Conservation (phyloP, 2,113 vertebrate genomes). For the Bolborhynchus lineola region DNA sequence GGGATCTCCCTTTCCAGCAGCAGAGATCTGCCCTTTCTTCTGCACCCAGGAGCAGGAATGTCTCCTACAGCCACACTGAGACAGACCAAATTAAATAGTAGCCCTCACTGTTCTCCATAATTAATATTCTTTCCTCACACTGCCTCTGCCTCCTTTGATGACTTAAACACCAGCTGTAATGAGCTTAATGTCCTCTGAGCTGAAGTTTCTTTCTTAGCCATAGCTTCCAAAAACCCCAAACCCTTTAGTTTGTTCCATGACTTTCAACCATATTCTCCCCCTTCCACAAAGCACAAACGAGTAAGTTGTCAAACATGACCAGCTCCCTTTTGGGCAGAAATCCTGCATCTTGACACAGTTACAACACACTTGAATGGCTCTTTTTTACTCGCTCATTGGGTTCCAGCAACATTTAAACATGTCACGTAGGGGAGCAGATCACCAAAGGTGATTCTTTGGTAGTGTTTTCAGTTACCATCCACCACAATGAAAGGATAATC, state of each 20-base stretch:
- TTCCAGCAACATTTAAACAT: not conserved
- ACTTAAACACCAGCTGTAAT: not conserved
- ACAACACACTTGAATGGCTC: not conserved
- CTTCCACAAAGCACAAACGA: not conserved
- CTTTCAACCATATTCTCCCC: not conserved
- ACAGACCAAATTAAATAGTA: constrained; percentile 3
- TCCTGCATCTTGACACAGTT: not conserved
- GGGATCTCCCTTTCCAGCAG: not conserved
- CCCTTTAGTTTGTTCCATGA: not conserved
- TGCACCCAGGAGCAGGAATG: not conserved
- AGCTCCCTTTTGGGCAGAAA: not conserved
- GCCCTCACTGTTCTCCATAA: not conserved
- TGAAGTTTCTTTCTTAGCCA: not conserved
- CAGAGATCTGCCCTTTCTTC: not conserved
- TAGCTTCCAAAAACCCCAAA: not conserved
- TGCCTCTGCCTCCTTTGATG: constrained; percentile 1
- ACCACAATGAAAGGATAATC: not conserved
- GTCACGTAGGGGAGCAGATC: not conserved
- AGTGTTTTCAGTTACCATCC: not conserved
- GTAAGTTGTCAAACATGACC: not conserved
- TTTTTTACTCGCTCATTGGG: not conserved
- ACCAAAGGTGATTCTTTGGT: not conserved
- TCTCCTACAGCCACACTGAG: not conserved
- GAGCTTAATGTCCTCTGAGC: not conserved
- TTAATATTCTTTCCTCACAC: constrained; percentile 43